Conservation (phyloP, 2,113 vertebrate species). For the Cinclus mexicanus region DNA sequence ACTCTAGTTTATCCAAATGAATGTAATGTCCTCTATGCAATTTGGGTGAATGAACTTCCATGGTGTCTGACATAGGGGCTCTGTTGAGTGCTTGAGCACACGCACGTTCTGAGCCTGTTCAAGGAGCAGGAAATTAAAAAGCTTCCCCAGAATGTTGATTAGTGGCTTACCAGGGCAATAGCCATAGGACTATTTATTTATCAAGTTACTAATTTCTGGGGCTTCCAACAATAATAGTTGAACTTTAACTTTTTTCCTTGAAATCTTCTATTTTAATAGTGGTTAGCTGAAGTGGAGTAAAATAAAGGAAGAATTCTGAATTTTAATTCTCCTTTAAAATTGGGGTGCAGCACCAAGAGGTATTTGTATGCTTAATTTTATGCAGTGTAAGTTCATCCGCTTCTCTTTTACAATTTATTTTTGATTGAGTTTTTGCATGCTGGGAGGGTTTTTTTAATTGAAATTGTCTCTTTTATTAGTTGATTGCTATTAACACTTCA, state of each 20-base stretch:
- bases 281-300: neutral
- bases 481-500: neutral
- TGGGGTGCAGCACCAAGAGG: neutral
- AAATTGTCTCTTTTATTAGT: neutral
- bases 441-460: neutral
- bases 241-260: neutral
- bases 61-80: neutral
- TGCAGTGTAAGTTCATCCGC: neutral
- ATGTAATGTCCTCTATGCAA: neutral
- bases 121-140: constrained; percentile 68
- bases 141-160: constrained; percentile 35
- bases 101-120: neutral
- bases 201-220: constrained; percentile 28
- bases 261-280: neutral
- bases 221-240: constrained; percentile 54
- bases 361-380: neutral
- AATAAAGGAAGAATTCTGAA: neutral
- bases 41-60: constrained; percentile 8
- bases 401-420: neutral
- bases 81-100: neutral
- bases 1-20: neutral
- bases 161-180: constrained; percentile 9
- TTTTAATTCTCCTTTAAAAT: neutral
- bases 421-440: neutral
- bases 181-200: constrained; percentile 35